phyloP scores from a whole-genome alignment of 1,140 invertebrate genomes.

The Aphelinus certus region DNA sequence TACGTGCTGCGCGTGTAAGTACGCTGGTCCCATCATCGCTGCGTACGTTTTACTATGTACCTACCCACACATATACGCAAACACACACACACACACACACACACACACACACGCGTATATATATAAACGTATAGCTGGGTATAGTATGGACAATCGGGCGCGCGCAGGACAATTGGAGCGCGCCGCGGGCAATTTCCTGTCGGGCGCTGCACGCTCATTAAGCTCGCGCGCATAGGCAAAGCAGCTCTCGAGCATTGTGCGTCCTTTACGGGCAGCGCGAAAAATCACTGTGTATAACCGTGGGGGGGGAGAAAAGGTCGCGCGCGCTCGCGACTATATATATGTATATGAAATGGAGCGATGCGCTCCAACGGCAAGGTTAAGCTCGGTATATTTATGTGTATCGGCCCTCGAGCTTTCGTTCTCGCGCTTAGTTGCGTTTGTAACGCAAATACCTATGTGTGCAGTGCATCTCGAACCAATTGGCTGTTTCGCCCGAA shows the following conservation, averaged over 20 bases:
- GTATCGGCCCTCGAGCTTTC: no score
- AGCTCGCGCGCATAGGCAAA: constrained; percentile 29
- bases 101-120: no score
- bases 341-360: neutral
- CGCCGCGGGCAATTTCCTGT: constrained; percentile 58
- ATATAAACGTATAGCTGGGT: constrained; percentile 5
- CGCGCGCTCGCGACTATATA: neutral
- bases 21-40: no score
- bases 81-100: no score
- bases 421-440: no score
- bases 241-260: constrained; percentile 44
- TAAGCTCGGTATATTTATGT: neutral
- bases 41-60: no score
- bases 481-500: no score
- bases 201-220: constrained; percentile 51
- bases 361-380: neutral
- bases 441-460: no score
- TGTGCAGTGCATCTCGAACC: no score
- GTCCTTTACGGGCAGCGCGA: constrained; percentile 40
- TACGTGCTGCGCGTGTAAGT: no score
- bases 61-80: no score
- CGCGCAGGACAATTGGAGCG: constrained; percentile 42
- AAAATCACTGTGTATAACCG: neutral
- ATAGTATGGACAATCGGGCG: neutral
- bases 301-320: constrained; percentile 10